Base-by-base conservation (phyloP, 1,140 invertebrate genomes). In the Eueides isabella region DNA sequence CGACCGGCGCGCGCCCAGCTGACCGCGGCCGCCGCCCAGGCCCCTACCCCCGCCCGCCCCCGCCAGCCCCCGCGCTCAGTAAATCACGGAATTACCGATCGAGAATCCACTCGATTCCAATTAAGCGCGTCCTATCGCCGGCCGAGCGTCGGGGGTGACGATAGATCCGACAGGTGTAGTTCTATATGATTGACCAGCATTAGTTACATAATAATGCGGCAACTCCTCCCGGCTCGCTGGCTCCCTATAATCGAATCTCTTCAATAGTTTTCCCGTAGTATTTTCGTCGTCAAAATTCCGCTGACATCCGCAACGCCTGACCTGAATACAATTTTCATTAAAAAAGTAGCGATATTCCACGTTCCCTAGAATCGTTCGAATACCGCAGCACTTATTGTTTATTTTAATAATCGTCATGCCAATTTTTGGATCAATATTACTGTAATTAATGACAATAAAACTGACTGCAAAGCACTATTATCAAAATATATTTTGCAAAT, bases 261-360 rank as follows among this genome's bases (percentile, higher is more conserved):
- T 73, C 72, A 71, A 81, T 76, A 76, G 75, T 76, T 77, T 61
- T 69, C 61, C 70, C 61, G 73, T 63, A 67, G 64, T 76, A 73
- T 78, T 81, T 79, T 70, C 70, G 61, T 75, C 80, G 70, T 77
- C 80, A 80, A 79, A 80, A 75, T 80, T 71, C 79, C 83, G 80
- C 80, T 80, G 76, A 81, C 77, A 85, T 84, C 75, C 71, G 76
- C 80, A 73, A 38, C 74, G 80, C 66, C 76, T 86, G 85, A 88
- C 86, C 85, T 85, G 75, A 83, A 88, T 88, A 85, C 80, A 84
- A 86, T 83, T 86, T 87, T 86, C 76, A 88, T 87, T 80, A 86
- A 84, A 78, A 76, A 55, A 77, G 74, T 68, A 73, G 33, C 73
- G 69, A 74, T 72, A 75, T 65, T 71, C 66, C 67, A 68, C 65